Evolutionary conservation across 2,888 invertebrate species (phyloP), one percentile per base, ranked within the genome.

Genomic region (Tinea trinotella): DNA sequence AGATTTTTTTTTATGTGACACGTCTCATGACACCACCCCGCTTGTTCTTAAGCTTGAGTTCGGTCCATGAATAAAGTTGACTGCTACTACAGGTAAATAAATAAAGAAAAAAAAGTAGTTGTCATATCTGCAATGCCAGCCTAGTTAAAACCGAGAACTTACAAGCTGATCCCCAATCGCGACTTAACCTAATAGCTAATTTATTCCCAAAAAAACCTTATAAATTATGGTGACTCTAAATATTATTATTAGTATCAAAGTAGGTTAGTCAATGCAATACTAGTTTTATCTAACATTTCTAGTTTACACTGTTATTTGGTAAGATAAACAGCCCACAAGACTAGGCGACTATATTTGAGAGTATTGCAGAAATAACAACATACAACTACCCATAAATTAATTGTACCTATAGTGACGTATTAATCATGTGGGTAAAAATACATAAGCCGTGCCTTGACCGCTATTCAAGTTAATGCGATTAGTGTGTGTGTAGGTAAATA

Each of bases 281-380:
- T 15, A 40, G 40, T 40, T 40, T 35, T 40, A 40, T n/a, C 13
- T 6, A 4, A n/a, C 6, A 40, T 40, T 40, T 1, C 40, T 40
- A 40, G 12, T 4, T 5, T 24, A n/a, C 13, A 40, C 40, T 40
- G 13, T 12, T 40, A 40, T 40, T 40, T 40, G 40, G 2, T 15
- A 40, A 40, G 13, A n/a, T 15, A 40, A 40, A 7, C 40, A 40
- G 13, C 40, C 13, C 40, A 40, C 40, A 40, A 40, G 40, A 40
- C 40, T 40, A n/a, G 13, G 7, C 13, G 30, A 7, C 3, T 30
- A 30, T 30, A 30, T 2, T 30, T 15, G 13, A 13, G 2, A 13
- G 13, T 40, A 40, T 40, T 12, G 40, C 40, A 40, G 40, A 40
- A 40, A n/a, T 40, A 40, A 2, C n/a, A 30, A 30, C n/a, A 40